phyloP scores from a whole-genome alignment of 1,140 invertebrate genomes.

The Brachionus sp. region DNA sequence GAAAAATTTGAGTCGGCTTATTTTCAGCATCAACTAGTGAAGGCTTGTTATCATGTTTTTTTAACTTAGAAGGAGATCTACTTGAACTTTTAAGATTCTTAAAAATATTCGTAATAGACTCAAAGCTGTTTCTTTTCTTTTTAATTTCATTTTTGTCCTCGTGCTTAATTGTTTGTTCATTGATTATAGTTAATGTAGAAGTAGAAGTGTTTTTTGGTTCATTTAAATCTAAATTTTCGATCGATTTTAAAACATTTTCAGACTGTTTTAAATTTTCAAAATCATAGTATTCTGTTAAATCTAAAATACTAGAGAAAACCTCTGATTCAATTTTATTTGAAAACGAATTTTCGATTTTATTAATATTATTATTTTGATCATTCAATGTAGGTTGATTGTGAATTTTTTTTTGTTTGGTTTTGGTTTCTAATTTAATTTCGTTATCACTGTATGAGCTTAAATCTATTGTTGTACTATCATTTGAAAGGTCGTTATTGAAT shows the following conservation, averaged over 20 bases:
- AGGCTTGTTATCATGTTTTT: not conserved
- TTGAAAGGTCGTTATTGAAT: slow-evolving; percentile 15
- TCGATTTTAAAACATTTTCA: not conserved
- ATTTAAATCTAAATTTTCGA: not conserved
- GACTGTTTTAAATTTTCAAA: slow-evolving; percentile 13
- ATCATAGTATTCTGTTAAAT: slow-evolving; percentile 13
- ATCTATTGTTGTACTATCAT: not conserved
- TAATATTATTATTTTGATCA: not conserved
- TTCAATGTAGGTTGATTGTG: not conserved
- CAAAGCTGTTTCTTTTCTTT: not conserved
- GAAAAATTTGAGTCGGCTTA: not conserved
- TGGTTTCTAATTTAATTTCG: not conserved
- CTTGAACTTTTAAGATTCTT: not conserved
- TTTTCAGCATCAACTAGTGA: not conserved
- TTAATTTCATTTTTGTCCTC: not conserved
- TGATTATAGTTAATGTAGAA: not conserved
- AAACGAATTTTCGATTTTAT: not conserved
- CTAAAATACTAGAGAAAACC: not conserved
- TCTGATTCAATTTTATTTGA: not conserved
- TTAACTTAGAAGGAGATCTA: not conserved
- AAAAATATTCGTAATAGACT: not conserved
- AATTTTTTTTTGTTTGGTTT: not conserved
- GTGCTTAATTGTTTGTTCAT: not conserved
- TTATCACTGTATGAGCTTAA: not conserved
- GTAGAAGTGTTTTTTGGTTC: not conserved